Conservation (phyloP, 2,113 vertebrate species). For the Vulpes lagopus region DNA sequence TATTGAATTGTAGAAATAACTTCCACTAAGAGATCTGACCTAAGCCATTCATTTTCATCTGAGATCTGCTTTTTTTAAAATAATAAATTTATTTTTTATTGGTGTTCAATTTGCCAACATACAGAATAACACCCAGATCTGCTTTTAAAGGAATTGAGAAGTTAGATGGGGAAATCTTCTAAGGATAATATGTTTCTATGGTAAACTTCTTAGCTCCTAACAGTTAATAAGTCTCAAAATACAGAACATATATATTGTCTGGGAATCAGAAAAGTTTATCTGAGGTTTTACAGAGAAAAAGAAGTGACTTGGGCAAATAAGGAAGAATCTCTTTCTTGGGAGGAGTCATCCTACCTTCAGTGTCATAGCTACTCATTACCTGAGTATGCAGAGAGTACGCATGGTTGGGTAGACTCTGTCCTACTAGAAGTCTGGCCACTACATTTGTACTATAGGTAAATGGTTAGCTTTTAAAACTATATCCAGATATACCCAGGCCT, state of each 20-base stretch:
- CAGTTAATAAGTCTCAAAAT: not conserved
- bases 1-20: not conserved
- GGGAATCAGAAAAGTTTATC: slow-evolving; percentile 12
- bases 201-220: not conserved
- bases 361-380: not conserved
- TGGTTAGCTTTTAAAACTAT: not conserved
- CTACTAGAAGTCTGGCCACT: not conserved
- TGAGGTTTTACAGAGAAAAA: slow-evolving; percentile 25
- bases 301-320: not conserved
- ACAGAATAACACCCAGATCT: not conserved
- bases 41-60: not conserved
- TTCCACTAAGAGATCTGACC: not conserved
- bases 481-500: not conserved
- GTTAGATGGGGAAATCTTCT: not conserved
- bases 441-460: not conserved
- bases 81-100: too few species aligned
- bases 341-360: not conserved
- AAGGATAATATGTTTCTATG: not conserved
- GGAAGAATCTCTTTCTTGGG: not conserved
- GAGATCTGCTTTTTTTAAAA: not conserved
- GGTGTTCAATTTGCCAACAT: too few species aligned
- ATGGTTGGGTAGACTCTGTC: not conserved
- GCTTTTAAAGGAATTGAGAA: not conserved
- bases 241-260: not conserved
- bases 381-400: not conserved